Conservation (phyloP, 2,113 vertebrate species). For the Engraulis encrasicolus region DNA sequence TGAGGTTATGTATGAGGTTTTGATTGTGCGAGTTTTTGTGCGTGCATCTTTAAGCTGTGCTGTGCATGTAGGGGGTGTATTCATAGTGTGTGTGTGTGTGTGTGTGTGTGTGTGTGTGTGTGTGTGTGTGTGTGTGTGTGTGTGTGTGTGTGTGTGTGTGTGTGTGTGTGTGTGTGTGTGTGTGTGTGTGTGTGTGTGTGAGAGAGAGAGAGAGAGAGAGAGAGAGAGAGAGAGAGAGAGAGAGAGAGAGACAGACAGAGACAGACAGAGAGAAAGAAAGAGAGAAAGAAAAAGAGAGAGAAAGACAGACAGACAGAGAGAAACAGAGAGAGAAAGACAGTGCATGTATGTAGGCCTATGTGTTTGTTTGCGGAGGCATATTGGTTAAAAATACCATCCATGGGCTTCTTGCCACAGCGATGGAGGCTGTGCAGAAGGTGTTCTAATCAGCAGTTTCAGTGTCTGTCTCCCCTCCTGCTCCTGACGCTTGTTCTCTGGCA, state of each 20-base stretch:
- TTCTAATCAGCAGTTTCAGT: constrained; percentile 1
- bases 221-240: too few species aligned
- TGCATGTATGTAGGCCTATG: background rate
- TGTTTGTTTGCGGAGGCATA: background rate
- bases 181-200: background rate
- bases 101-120: background rate
- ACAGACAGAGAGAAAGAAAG: too few species aligned
- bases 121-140: background rate
- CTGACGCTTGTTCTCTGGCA: background rate
- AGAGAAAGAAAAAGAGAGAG: too few species aligned
- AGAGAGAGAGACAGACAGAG: too few species aligned
- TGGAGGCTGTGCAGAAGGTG: background rate
- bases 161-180: background rate
- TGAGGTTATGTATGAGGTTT: background rate
- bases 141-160: background rate
- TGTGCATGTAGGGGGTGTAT: too few species aligned
- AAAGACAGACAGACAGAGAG: too few species aligned
- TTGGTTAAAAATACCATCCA: constrained; percentile 5
- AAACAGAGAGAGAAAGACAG: too few species aligned
- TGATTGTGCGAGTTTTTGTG: too few species aligned
- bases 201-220: too few species aligned
- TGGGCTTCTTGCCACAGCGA: background rate
- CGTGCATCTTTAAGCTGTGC: too few species aligned
- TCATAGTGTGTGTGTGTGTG: background rate
- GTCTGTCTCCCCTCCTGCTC: constrained; percentile 14